Base-by-base conservation (phyloP, 2,797 vertebrate genomes). In the Alcedo quadribrachys region DNA sequence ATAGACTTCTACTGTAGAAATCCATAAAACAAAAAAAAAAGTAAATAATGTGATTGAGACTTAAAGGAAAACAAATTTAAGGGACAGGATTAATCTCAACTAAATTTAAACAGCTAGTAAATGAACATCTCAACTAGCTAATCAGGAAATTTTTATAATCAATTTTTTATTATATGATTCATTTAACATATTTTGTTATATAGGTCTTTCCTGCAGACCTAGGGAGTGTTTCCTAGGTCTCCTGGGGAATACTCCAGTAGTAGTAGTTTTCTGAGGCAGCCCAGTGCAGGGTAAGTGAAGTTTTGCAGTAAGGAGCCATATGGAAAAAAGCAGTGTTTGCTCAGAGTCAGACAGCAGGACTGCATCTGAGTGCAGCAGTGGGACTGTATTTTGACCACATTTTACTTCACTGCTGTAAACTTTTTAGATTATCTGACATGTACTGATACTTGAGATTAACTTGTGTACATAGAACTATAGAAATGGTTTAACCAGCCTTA, bases 21-120 rank as follows among this genome's bases (percentile, higher is more conserved):
- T 5, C n/a, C 9, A 51, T 21, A 37, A 2, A 67, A 60, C n/a
- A 9, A 9, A 35, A 81, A 9, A 35, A 81, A 62, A 91, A 48
- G 5, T 75, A 73, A 57, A 67, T 48, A 57, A 62, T 48, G 27
- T 54, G 32, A 61, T 60, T 93, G 95, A 88, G 21, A 80, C 60
- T 61, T 79, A 69, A 96, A 92, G 58, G 35, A 81, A 94, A 94
- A 73, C 25, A 95, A 33, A 87, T 53, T 9, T 91, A 51, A 53
- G 17, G 5, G 20, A 63, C 20, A 70, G 15, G 51, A 42, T 65
- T 70, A 74, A 77, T 74, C 17, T 70, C 32, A 53, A 10, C 11
- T 66, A 46, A 46, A 2, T 77, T 51, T 60, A 55, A 82, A 67
- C 0, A 27, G 32, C 25, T 65, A 5, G 15, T 43, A 61, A 83